Conservation (phyloP, 2,113 vertebrate genomes). For the Channa argus region DNA sequence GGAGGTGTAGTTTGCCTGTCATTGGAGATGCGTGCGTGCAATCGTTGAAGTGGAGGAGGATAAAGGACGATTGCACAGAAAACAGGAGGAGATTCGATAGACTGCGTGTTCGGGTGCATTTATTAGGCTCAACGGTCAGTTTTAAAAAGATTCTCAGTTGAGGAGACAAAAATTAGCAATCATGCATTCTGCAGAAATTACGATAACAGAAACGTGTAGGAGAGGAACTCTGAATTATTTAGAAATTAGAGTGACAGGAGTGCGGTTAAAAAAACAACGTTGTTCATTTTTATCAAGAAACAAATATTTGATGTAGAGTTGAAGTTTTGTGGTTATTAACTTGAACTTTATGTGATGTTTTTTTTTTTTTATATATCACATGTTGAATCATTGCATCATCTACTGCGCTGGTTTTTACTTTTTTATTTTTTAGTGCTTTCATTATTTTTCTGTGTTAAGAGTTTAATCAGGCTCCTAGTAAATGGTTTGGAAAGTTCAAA, state of each 20-base stretch:
- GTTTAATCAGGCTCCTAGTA: constrained; percentile 11
- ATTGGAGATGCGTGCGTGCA: constrained; percentile 41
- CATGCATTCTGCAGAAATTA: constrained; percentile 14
- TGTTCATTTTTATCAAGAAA: background rate
- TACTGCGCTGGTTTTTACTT: background rate
- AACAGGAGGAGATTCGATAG: constrained; percentile 17
- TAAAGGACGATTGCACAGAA: constrained; percentile 35
- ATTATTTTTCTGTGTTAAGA: too few relatives aligned
- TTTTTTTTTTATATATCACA: constrained; percentile 10
- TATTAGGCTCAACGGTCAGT: constrained; percentile 11
- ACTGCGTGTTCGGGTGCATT: constrained; percentile 36
- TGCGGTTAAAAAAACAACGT: background rate
- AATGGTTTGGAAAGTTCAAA: constrained; percentile 24
- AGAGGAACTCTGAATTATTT: constrained; percentile 38
- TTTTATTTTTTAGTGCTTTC: too few relatives aligned
- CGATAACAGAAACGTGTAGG: constrained; percentile 27
- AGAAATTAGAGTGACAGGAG: constrained; percentile 1
- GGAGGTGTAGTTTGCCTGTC: constrained; percentile 23
- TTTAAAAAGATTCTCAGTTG: constrained; percentile 3
- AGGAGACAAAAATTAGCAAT: constrained; percentile 13
- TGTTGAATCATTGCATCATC: background rate
- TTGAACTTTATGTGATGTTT: background rate
- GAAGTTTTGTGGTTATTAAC: background rate
- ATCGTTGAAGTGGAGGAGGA: constrained; percentile 42
- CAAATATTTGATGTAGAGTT: background rate